Conservation (phyloP, 2,888 invertebrate genomes). For the Tridacna gigas region DNA sequence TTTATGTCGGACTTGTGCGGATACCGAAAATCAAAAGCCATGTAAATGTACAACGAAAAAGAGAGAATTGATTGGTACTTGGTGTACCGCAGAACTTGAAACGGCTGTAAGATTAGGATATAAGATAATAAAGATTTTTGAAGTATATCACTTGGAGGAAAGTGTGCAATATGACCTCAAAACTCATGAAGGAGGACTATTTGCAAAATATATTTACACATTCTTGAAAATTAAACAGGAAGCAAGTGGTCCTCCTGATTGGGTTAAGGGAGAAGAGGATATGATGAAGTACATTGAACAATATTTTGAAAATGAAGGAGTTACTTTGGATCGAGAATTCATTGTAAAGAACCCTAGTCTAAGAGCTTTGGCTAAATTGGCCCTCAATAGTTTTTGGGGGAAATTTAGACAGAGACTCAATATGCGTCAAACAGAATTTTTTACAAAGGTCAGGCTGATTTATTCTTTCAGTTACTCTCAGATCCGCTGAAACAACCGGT, state of each 20-base stretch:
- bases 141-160: too few relatives aligned
- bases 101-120: slow-evolving; percentile 80
- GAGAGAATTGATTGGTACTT: slow-evolving; percentile 77
- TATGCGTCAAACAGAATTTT: too few relatives aligned
- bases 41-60: slow-evolving; percentile 79
- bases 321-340: slow-evolving; percentile 36
- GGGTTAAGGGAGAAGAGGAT: slow-evolving; percentile 57
- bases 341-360: slow-evolving; percentile 58
- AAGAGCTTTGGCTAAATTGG: slow-evolving; percentile 52
- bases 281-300: slow-evolving; percentile 62
- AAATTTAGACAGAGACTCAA: slow-evolving; percentile 54
- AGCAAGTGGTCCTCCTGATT: slow-evolving; percentile 69
- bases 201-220: too few relatives aligned
- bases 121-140: slow-evolving; percentile 74
- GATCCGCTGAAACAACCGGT: slow-evolving; percentile 24
- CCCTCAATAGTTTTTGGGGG: slow-evolving; percentile 65
- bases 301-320: slow-evolving; percentile 62
- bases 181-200: slow-evolving; percentile 44
- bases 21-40: slow-evolving; percentile 62
- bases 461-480: slow-evolving; percentile 36
- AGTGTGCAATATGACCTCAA: too few relatives aligned
- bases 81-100: slow-evolving; percentile 80
- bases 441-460: slow-evolving; percentile 23
- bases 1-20: slow-evolving; percentile 76
- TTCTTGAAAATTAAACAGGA: slow-evolving; percentile 73